Conservation (phyloP, 2,113 vertebrate genomes). For the Glaucomys volans region DNA sequence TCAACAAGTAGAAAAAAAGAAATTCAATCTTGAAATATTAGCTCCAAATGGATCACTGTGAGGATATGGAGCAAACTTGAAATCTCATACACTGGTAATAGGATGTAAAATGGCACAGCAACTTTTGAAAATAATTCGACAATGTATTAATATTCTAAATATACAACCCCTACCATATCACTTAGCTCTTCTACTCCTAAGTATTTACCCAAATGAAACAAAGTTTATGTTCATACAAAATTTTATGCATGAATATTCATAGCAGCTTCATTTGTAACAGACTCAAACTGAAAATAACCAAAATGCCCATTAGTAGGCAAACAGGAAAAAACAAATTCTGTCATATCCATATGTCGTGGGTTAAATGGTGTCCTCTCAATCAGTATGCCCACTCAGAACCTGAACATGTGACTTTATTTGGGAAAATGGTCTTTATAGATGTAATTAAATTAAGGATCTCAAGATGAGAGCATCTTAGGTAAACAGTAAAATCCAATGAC, state of each 20-base stretch:
- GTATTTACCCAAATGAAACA: too few relatives aligned
- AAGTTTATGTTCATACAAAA: too few relatives aligned
- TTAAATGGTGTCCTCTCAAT: not conserved
- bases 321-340: not conserved
- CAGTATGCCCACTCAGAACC: too few relatives aligned
- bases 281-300: too few relatives aligned
- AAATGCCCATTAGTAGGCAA: not conserved
- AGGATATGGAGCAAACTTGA: not conserved
- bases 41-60: not conserved
- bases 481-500: too few relatives aligned
- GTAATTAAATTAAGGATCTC: too few relatives aligned
- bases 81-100: not conserved
- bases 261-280: too few relatives aligned
- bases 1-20: too few relatives aligned
- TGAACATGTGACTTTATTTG: not conserved
- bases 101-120: not conserved
- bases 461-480: too few relatives aligned
- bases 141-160: not conserved
- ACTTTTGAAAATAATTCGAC: not conserved
- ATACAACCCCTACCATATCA: not conserved
- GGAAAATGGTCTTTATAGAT: too few relatives aligned
- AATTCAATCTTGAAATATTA: too few relatives aligned
- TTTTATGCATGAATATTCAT: too few relatives aligned
- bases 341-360: not conserved
- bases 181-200: not conserved